Conservation (phyloP, 1,140 invertebrate species). For the Drosophila sechellia region DNA sequence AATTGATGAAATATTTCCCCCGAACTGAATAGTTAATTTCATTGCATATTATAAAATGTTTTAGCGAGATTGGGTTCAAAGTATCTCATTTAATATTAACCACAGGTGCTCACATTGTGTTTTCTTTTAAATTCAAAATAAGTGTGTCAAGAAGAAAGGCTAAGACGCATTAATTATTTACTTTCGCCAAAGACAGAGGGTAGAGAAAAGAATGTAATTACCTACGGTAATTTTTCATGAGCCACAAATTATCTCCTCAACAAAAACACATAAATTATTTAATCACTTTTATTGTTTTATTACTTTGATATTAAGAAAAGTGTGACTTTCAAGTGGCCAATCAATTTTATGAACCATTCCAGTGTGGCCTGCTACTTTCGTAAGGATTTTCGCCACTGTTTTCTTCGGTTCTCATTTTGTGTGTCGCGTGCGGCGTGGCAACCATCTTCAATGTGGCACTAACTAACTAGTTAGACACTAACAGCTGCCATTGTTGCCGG, state of each 20-base stretch:
- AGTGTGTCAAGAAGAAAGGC: neutral
- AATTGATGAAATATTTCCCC: neutral
- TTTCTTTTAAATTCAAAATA: neutral
- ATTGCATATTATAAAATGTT: neutral
- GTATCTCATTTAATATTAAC: neutral
- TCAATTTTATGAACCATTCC: neutral
- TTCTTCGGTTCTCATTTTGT: neutral
- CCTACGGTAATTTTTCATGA: neutral
- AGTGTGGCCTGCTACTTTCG: neutral
- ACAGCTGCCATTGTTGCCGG: constrained; percentile 49
- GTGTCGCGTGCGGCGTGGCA: constrained; percentile 5
- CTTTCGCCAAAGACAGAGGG: no score
- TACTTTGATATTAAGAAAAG: no score
- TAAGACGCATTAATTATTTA: neutral
- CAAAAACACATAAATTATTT: neutral
- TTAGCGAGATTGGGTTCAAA: neutral
- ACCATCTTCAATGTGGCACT: constrained; percentile 51
- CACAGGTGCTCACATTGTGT: no score
- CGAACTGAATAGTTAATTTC: neutral
- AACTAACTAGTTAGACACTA: constrained; percentile 78
- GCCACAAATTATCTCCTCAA: neutral
- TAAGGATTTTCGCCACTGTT: neutral
- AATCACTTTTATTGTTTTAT: neutral
- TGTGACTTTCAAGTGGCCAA: neutral
- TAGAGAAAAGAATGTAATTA: neutral